A percentile compares a stretch with the other conserved stretches of the same genome.
These are phyloP conservation scores for Cyprinodon brontotheroides DNA, from an alignment of 2,113 vertebrate genomes.

Conservation along the genomic window DNA sequence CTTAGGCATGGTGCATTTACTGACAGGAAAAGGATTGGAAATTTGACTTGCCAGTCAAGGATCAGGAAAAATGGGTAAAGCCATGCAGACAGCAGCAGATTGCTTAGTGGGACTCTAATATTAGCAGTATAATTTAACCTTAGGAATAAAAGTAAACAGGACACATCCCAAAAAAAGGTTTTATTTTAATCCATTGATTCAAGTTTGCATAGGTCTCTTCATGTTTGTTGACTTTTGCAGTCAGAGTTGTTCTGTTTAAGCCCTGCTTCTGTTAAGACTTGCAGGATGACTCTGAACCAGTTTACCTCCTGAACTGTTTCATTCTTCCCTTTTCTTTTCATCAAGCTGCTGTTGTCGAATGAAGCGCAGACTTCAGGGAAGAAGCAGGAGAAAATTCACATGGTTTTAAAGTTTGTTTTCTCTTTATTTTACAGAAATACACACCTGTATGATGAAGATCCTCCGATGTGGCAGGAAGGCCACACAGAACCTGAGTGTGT, in stretches of 20 bases:
- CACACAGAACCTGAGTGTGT: conserved; percentile 68
- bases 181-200: neutral
- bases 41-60: neutral
- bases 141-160: neutral
- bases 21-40: neutral
- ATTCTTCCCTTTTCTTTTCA: neutral
- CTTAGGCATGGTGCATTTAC: no score
- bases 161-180: neutral
- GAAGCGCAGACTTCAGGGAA: conserved; percentile 19
- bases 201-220: neutral
- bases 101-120: neutral
- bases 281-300: neutral
- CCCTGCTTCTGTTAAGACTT: neutral
- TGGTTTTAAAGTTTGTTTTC: neutral
- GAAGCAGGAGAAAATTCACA: conserved; percentile 5
- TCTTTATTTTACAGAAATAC: conserved; percentile 51
- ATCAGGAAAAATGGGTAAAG: neutral
- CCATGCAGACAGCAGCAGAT: neutral
- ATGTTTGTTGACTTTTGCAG: neutral
- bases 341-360: neutral
- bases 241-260: neutral
- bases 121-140: neutral
- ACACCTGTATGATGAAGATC: conserved; percentile 73
- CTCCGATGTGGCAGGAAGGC: conserved; percentile 76
- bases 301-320: neutral